Percentiles rank a stretch among this genome's conserved stretches.
Evolutionary conservation across 2,888 invertebrate genomes (phyloP).

Genomic region (Philereme transversata): DNA sequence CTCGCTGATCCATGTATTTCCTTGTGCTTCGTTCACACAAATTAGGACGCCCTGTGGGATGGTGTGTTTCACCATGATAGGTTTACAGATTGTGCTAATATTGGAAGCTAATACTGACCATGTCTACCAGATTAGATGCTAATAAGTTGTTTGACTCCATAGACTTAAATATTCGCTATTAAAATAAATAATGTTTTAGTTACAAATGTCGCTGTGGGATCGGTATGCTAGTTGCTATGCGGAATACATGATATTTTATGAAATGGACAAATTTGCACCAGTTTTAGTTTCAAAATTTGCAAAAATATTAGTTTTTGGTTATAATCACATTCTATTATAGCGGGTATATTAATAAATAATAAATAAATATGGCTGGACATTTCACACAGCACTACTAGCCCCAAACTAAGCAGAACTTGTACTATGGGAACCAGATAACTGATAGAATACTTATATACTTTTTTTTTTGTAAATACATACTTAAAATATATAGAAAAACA

Average conservation of each 20-base stretch:
- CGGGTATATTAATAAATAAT: too few species aligned
- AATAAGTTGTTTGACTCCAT: slow-evolving; percentile 60
- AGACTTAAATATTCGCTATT: slow-evolving; percentile 49
- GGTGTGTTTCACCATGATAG: slow-evolving; percentile 70
- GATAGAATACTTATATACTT: too few species aligned
- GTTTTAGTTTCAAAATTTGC: too few species aligned
- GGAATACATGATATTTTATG: neutral
- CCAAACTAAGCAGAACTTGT: too few species aligned
- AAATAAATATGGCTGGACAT: too few species aligned
- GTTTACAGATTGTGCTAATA: slow-evolving; percentile 75
- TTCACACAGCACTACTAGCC: too few species aligned
- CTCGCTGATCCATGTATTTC: neutral
- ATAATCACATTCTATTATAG: too few species aligned
- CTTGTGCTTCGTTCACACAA: slow-evolving; percentile 46
- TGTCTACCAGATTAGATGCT: slow-evolving; percentile 66
- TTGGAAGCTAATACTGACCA: slow-evolving; percentile 67
- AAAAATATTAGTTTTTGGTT: too few species aligned
- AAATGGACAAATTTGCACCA: too few species aligned
- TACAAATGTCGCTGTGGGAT: slow-evolving; percentile 5
- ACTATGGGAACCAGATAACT: too few species aligned
- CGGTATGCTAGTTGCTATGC: slow-evolving; percentile 9
- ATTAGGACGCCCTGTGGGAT: slow-evolving; percentile 70
- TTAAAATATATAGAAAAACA: too few species aligned
- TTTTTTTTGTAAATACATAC: too few species aligned
- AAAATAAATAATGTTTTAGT: slow-evolving; percentile 44